Evolutionary conservation across 2,797 vertebrate species (phyloP), one percentile per base, ranked within the genome.

Genomic region (Heterohyrax brucei): DNA sequence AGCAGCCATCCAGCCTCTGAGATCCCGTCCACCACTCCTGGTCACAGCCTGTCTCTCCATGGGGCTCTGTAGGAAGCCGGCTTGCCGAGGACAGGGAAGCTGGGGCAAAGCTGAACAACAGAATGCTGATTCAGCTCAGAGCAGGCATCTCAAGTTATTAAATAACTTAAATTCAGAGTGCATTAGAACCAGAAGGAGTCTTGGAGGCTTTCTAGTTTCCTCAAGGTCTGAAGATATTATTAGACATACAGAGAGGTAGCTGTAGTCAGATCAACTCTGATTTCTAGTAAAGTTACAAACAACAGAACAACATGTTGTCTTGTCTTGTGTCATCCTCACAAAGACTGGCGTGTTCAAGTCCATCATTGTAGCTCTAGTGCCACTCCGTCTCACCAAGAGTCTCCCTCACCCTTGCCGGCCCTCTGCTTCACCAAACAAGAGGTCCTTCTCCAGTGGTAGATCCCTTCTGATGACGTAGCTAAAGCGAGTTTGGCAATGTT

Each of bases 141-240:
- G 72, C 0, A 44, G 46, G 19, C 22, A 79, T 72, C 0, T 0
- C 76, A 72, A 85, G 24, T 64, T 56, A 79, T 86, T 56, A 81
- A 96, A 68, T 56, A 80, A 84, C 48, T 78, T 87, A 56, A 84
- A 96, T 75, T 80, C 14, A 85, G 77, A 95, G 66, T 12, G 46
- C 30, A 30, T 78, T 87, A 50, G 22, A 90, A 44, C 10, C 56
- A 73, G 46, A 76, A 72, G 44, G 66, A 18, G 85, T 62, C 24
- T 53, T 61, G 93, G 77, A 62, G 19, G 30, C 30, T 24, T 7
- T 78, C 30, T 75, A 28, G 28, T n/a, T 87, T 56, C n/a, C 53
- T 33, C 72, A 26, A 84, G 48, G 44, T 85, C 75, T 79, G 33
- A 64, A 68, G 56, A 44, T 84, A 56, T 61, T 89, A 89, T 92